Evolutionary conservation across 2,888 invertebrate genomes (phyloP).

Genomic region (Fragum whitleyi): DNA sequence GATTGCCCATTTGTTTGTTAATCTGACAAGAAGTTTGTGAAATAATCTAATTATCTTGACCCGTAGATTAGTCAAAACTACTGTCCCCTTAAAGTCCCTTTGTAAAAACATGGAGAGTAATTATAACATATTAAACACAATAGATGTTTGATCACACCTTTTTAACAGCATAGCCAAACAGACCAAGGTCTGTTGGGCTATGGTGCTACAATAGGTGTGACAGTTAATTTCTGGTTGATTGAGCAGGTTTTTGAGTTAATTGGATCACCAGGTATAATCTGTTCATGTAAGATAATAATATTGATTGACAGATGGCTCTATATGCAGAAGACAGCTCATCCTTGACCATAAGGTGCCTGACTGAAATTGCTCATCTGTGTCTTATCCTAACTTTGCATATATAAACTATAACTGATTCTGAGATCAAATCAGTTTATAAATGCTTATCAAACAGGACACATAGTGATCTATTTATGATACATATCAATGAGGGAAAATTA

Average conservation of each 20-base stretch:
- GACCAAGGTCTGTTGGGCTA: background rate
- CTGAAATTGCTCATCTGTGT: constrained; percentile 1
- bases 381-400: background rate
- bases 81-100: constrained; percentile 5
- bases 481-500: no score
- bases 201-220: no score
- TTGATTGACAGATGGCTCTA: constrained; percentile 28
- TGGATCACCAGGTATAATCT: background rate
- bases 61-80: background rate
- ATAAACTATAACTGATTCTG: no score
- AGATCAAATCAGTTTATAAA: no score
- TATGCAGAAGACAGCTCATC: background rate
- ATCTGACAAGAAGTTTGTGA: constrained; percentile 3
- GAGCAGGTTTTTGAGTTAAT: constrained; percentile 20
- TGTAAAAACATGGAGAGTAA: constrained; percentile 4
- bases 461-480: no score
- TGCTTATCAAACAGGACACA: no score
- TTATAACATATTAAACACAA: constrained; percentile 2
- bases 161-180: background rate
- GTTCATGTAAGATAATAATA: background rate
- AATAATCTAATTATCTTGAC: constrained; percentile 19
- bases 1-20: constrained; percentile 1
- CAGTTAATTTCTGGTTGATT: background rate
- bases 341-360: constrained; percentile 14
- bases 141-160: constrained; percentile 8